phyloP scores from a whole-genome alignment of 2,888 invertebrate species.

The Ectemnius lituratus region DNA sequence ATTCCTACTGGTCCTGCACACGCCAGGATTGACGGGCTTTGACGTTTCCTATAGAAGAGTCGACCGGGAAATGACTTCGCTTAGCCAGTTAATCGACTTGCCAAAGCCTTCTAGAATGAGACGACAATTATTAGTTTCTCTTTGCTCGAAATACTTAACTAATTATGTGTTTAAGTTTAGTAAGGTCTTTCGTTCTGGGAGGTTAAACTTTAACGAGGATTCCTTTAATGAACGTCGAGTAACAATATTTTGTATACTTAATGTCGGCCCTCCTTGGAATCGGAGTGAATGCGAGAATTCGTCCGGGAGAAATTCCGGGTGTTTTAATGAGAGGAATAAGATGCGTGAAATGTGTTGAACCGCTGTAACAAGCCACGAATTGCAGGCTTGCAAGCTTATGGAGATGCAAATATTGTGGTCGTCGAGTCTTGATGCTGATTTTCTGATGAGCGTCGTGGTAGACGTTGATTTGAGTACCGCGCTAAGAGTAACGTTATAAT shows the following conservation, averaged over 20 bases:
- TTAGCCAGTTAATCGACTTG: not conserved
- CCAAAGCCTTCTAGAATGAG: no score
- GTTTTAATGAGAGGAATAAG: slow-evolving; percentile 38
- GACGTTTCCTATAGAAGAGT: no score
- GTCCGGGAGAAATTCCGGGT: slow-evolving; percentile 11
- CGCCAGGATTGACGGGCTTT: no score
- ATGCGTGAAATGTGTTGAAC: slow-evolving; percentile 42
- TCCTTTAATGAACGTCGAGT: slow-evolving; percentile 19
- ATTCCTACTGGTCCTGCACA: no score
- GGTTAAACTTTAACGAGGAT: no score
- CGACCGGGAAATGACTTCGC: no score
- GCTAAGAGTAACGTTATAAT: slow-evolving; percentile 30
- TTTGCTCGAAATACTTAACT: no score
- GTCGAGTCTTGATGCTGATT: slow-evolving; percentile 43
- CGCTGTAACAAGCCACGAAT: slow-evolving; percentile 54
- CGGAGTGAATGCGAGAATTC: slow-evolving; percentile 24
- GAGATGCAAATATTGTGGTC: slow-evolving; percentile 55
- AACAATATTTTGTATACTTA: slow-evolving; percentile 23
- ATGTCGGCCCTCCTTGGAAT: slow-evolving; percentile 23
- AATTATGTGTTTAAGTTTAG: no score
- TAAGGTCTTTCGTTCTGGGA: no score
- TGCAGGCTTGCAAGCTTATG: slow-evolving; percentile 48
- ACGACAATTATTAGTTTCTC: no score
- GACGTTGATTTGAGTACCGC: not conserved
- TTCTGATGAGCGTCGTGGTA: slow-evolving; percentile 32